Evolutionary conservation across 1,140 invertebrate genomes (phyloP).

Genomic region (Solen grandis): DNA sequence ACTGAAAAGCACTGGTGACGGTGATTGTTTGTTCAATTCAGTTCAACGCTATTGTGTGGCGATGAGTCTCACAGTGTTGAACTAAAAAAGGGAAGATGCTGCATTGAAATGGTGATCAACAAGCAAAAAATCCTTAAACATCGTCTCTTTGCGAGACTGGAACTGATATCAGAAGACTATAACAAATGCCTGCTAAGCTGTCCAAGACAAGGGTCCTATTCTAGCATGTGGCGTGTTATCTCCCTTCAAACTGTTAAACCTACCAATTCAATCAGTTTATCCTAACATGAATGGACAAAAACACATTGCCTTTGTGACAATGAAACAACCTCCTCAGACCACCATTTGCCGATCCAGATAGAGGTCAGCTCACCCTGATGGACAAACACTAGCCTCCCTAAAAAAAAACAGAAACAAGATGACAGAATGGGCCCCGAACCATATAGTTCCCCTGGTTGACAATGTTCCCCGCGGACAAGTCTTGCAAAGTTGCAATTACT

Average conservation of each 20-base stretch:
- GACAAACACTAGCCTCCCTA: too few species aligned
- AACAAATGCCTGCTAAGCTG: not conserved
- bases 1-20: not conserved
- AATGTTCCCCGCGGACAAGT: too few species aligned
- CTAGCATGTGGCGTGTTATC: not conserved
- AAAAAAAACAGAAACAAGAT: too few species aligned
- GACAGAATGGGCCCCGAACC: too few species aligned
- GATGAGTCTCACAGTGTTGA: not conserved
- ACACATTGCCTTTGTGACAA: too few species aligned
- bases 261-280: not conserved
- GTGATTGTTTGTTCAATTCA: slow-evolving; percentile 11
- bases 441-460: too few species aligned
- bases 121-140: not conserved
- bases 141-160: not conserved
- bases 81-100: too few species aligned
- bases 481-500: too few species aligned
- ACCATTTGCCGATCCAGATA: too few species aligned
- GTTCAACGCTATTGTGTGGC: not conserved
- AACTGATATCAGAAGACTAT: not conserved
- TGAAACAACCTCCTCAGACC: too few species aligned
- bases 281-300: too few species aligned
- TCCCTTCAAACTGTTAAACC: not conserved
- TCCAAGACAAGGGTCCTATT: not conserved
- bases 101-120: not conserved
- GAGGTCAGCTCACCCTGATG: too few species aligned